Conservation (phyloP, 2,797 vertebrate species). For the Fundulus diaphanus region DNA sequence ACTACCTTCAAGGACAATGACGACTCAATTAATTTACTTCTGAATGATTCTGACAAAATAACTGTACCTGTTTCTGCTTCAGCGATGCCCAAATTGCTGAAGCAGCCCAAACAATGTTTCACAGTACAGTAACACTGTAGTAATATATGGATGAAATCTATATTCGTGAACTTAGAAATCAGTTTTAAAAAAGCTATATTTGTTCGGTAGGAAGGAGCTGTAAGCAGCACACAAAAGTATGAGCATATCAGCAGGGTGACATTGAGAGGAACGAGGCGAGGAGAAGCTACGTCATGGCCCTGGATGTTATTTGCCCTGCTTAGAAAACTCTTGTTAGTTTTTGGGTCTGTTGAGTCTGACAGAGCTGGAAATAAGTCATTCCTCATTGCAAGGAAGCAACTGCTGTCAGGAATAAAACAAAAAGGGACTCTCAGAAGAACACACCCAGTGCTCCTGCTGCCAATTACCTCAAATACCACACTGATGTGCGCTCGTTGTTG, state of each 20-base stretch:
- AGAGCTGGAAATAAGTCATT: constrained; percentile 30
- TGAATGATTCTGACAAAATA: not conserved
- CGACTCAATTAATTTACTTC: not conserved
- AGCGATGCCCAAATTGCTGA: not conserved
- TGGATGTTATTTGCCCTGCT: constrained; percentile 20
- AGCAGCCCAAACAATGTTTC: not conserved
- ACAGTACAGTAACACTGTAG: not conserved
- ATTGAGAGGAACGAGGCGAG: not conserved
- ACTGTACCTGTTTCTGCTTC: not conserved
- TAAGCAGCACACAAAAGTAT: not conserved
- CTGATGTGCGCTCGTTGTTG: constrained; percentile 55
- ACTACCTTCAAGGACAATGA: not conserved
- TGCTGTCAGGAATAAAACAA: constrained; percentile 52
- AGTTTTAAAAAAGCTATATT: not conserved
- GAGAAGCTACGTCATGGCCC: not conserved
- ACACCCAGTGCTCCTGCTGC: constrained; percentile 40
- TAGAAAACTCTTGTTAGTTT: constrained; percentile 13
- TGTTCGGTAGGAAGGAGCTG: not conserved
- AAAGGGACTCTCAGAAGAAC: constrained; percentile 36
- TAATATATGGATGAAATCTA: not conserved
- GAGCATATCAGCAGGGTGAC: constrained; percentile 9
- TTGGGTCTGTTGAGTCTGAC: constrained; percentile 30
- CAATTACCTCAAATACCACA: constrained; percentile 73
- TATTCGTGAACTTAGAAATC: not conserved
- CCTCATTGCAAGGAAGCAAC: constrained; percentile 18